A percentile compares a stretch with the other conserved stretches of the same genome.
These are phyloP conservation scores for Trachops cirrhosus DNA, from an alignment of 2,797 vertebrate genomes.

Conservation along the genomic window DNA sequence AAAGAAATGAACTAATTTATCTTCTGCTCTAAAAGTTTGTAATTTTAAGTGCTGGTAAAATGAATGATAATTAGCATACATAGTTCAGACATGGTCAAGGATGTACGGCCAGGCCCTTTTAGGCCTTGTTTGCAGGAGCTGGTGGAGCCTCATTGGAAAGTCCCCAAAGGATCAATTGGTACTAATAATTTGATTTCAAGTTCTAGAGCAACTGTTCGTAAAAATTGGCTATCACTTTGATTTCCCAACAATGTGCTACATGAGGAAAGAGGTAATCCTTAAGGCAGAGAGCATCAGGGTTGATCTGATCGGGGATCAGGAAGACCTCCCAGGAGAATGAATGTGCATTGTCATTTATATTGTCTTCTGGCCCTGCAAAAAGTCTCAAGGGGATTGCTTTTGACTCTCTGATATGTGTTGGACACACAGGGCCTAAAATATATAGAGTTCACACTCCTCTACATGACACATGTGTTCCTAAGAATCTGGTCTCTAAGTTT, in stretches of 20 bases:
- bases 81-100: not conserved
- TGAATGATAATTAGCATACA: not conserved
- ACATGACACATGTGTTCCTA: not conserved
- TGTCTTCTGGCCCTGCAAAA: not conserved
- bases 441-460: not conserved
- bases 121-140: not conserved
- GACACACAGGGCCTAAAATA: not conserved
- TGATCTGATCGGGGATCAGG: not conserved
- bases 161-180: not conserved
- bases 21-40: not conserved
- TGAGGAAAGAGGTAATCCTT: not conserved
- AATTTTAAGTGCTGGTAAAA: not conserved
- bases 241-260: not conserved
- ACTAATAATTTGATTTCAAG: not conserved
- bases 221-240: not conserved
- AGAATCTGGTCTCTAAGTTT: not conserved
- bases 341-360: not conserved
- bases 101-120: not conserved
- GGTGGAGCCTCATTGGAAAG: not conserved
- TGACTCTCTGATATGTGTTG: not conserved
- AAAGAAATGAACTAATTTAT: not conserved
- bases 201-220: not conserved
- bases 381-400: not conserved
- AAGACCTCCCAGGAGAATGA: not conserved
- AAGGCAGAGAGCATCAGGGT: not conserved